Evolutionary conservation across 2,113 vertebrate species (phyloP).

Genomic region (Zosterops pallidus): DNA sequence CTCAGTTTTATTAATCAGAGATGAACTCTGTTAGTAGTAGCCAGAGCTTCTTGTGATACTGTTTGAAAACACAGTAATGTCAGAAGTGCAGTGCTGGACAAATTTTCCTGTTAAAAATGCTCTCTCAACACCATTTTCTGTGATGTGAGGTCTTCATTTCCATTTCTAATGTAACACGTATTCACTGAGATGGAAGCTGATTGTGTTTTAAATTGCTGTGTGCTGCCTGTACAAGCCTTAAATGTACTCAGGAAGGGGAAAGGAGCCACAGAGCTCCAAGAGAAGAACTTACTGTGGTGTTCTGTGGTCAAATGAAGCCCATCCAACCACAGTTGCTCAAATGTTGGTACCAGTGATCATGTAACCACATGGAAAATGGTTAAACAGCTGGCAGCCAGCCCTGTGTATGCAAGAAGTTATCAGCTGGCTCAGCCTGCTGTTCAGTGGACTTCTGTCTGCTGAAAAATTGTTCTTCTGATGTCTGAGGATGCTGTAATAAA

Average conservation of each 20-base stretch:
- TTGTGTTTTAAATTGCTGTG: background rate
- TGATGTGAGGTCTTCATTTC: background rate
- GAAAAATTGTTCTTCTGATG: background rate
- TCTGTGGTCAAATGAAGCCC: background rate
- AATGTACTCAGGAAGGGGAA: background rate
- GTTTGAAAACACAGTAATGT: background rate
- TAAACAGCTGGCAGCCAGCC: background rate
- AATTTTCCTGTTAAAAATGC: background rate
- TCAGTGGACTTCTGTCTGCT: background rate
- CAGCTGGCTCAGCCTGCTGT: background rate
- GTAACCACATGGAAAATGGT: background rate
- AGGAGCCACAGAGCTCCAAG: background rate
- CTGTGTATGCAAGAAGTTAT: background rate
- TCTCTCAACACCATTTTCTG: background rate
- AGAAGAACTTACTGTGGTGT: accelerated
- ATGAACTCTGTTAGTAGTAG: background rate
- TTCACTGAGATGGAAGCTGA: background rate
- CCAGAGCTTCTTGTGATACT: background rate
- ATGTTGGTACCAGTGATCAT: background rate
- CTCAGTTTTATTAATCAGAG: background rate
- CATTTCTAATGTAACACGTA: background rate
- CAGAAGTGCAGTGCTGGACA: background rate
- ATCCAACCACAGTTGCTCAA: background rate
- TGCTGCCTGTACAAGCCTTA: background rate
- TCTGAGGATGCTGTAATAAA: background rate